These are phyloP conservation scores for Hyppa rectilinea DNA, from an alignment of 2,888 invertebrate species.

Conservation along the genomic window DNA sequence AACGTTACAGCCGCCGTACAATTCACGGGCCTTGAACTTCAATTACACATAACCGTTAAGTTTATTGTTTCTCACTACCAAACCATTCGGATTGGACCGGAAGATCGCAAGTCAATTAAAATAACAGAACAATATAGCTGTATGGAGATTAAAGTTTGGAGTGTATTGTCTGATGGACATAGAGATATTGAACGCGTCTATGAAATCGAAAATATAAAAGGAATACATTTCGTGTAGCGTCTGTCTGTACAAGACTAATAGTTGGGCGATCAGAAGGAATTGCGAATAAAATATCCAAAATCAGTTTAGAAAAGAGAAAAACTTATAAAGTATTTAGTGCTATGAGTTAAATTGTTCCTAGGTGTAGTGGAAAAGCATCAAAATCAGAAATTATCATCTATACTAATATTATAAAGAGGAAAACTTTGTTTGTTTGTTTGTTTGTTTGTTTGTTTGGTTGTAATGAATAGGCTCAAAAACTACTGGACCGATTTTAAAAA, in stretches of 20 bases:
- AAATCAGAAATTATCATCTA: too few species aligned
- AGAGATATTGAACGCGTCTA: not conserved
- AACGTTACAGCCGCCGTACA: slow-evolving; percentile 50
- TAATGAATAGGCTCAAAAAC: too few species aligned
- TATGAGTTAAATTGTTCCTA: too few species aligned
- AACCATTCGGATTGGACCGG: slow-evolving; percentile 33
- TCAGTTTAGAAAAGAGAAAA: not conserved
- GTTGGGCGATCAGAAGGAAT: not conserved
- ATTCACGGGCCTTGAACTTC: slow-evolving; percentile 66
- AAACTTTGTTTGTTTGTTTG: too few species aligned
- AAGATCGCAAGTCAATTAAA: slow-evolving; percentile 58
- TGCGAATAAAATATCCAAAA: not conserved
- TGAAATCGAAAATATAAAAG: slow-evolving; percentile 3
- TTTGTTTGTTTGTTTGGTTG: too few species aligned
- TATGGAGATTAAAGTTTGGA: slow-evolving; percentile 27
- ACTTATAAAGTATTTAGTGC: not conserved
- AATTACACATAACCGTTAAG: slow-evolving; percentile 60
- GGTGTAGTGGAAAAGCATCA: not conserved
- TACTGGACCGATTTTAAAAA: too few species aligned
- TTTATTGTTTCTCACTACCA: slow-evolving; percentile 61
- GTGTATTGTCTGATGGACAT: slow-evolving; percentile 14
- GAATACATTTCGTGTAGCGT: not conserved
- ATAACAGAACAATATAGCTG: slow-evolving; percentile 51
- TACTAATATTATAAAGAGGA: too few species aligned
- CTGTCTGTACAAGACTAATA: not conserved